A percentile compares a stretch with the other conserved stretches of the same genome.
Evolutionary conservation across 1,140 invertebrate genomes (phyloP).

Genomic region (Arion vulgaris): DNA sequence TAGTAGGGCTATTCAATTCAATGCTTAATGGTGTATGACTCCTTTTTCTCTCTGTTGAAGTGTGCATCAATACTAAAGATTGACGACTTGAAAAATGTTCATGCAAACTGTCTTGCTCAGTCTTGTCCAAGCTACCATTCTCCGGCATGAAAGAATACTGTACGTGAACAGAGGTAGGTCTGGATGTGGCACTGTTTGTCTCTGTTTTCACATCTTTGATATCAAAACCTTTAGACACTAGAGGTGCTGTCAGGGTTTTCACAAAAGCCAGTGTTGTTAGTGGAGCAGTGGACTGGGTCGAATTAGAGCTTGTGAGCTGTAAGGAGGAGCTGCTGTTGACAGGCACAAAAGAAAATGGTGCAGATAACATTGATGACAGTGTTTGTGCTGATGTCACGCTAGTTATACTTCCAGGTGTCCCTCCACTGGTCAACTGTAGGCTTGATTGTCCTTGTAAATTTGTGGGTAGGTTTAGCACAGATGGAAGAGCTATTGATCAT

Average conservation of each 20-base stretch:
- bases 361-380: background rate
- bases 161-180: background rate
- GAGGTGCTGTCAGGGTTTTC: background rate
- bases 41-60: conserved; percentile 34
- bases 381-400: background rate
- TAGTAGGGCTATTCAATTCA: conserved; percentile 47
- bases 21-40: conserved; percentile 39
- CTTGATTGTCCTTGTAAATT: background rate
- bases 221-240: background rate
- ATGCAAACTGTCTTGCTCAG: background rate
- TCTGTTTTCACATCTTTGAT: conserved; percentile 6
- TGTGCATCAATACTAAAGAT: background rate
- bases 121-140: background rate
- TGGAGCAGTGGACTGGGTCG: background rate
- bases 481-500: background rate
- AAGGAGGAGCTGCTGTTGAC: background rate
- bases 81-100: background rate
- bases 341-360: conserved; percentile 28
- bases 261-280: conserved; percentile 9
- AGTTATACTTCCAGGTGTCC: background rate
- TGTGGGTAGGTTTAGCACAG: conserved; percentile 14
- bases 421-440: conserved; percentile 14
- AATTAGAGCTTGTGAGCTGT: background rate
- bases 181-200: background rate
- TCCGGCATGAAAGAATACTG: background rate